These are phyloP conservation scores for Bagarius yarrelli DNA, from an alignment of 2,113 vertebrate genomes.

Conservation along the genomic window DNA sequence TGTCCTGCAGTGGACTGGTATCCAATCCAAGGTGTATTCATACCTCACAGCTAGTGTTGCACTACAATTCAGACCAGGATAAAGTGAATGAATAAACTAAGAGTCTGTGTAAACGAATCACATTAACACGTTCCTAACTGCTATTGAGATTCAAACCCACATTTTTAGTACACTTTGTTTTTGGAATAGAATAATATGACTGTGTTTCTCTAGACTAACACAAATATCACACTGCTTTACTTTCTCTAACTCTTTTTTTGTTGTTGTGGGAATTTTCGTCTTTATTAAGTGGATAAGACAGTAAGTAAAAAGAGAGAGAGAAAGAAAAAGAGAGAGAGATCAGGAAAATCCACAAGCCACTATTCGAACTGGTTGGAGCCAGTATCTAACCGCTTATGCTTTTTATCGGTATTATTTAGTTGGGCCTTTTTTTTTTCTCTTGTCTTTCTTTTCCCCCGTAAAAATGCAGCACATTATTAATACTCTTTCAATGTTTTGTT, in stretches of 20 bases:
- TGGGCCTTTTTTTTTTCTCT: neutral
- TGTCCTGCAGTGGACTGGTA: neutral
- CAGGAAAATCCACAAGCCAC: too few relatives aligned
- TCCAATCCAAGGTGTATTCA: neutral
- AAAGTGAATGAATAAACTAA: neutral
- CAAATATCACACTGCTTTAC: too few relatives aligned
- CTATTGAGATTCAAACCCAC: neutral
- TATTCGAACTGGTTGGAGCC: too few relatives aligned
- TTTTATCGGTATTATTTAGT: too few relatives aligned
- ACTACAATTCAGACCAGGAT: neutral
- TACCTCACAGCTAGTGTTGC: neutral
- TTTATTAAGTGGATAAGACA: too few relatives aligned
- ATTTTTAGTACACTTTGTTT: neutral
- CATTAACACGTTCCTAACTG: constrained; percentile 23
- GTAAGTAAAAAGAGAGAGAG: too few relatives aligned
- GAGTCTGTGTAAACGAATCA: neutral
- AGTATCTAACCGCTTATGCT: too few relatives aligned
- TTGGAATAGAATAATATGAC: too few relatives aligned
- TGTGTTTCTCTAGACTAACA: too few relatives aligned
- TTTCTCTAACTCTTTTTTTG: too few relatives aligned
- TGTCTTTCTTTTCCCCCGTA: neutral
- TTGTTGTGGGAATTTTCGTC: too few relatives aligned
- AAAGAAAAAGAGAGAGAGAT: too few relatives aligned
- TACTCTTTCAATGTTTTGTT: neutral
- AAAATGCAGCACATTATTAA: neutral